A percentile compares a stretch with the other conserved stretches of the same genome.
These are phyloP conservation scores for Thereuonema tuberculata DNA, from an alignment of 1,140 invertebrate species.

Conservation along the genomic window DNA sequence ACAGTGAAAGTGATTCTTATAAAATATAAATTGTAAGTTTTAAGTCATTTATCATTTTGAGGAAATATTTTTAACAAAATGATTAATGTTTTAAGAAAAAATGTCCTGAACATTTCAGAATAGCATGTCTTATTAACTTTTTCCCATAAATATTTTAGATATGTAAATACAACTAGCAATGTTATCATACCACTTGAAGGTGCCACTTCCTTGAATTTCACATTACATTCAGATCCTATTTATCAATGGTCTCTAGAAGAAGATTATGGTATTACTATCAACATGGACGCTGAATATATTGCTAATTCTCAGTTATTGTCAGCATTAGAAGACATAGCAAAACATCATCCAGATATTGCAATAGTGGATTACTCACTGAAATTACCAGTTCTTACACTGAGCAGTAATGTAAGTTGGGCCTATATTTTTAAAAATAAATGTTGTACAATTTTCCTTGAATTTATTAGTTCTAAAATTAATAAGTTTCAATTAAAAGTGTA, in stretches of 20 bases:
- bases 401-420: conserved; percentile 16
- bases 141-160: conserved; percentile 40
- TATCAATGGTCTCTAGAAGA: conserved; percentile 60
- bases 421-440: too few relatives aligned
- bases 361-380: conserved; percentile 35
- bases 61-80: too few relatives aligned
- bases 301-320: conserved; percentile 45
- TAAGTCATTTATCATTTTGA: too few relatives aligned
- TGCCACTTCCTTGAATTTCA: conserved; percentile 56
- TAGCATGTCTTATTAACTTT: too few relatives aligned
- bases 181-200: conserved; percentile 47
- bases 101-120: too few relatives aligned
- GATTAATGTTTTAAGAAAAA: too few relatives aligned
- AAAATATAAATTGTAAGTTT: too few relatives aligned
- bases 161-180: conserved; percentile 43
- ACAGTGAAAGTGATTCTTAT: too few relatives aligned
- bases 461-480: too few relatives aligned
- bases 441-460: too few relatives aligned
- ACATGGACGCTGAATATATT: conserved; percentile 43
- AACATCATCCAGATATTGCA: conserved; percentile 42
- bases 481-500: too few relatives aligned
- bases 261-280: conserved; percentile 48
- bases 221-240: conserved; percentile 55
- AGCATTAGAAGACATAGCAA: conserved; percentile 48
- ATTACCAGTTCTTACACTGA: conserved; percentile 5